phyloP scores from a whole-genome alignment of 30 jellyfish, hydroid and myxozoan species.

The Chrysaora quinquecirrha region DNA sequence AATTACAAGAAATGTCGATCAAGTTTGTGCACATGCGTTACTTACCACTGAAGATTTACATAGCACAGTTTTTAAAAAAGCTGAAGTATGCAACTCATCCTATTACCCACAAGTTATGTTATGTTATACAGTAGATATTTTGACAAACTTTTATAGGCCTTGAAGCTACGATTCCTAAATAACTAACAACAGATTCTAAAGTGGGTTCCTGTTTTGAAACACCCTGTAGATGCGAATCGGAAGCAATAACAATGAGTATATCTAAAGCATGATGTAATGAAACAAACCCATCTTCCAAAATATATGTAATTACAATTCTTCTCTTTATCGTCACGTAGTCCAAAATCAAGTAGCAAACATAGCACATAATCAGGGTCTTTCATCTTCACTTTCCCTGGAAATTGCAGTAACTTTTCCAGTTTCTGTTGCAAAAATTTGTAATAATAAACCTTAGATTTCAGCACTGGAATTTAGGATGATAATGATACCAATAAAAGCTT shows the following conservation, averaged over 20 bases:
- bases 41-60: too few species aligned
- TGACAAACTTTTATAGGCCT: not conserved
- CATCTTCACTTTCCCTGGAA: conserved; percentile 76
- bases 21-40: too few species aligned
- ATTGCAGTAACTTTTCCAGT: conserved; percentile 44
- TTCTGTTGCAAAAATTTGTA: conserved; percentile 23
- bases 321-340: not conserved
- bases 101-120: too few species aligned
- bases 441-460: not conserved
- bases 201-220: not conserved
- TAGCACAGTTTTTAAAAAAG: too few species aligned
- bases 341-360: conserved; percentile 60
- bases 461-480: not conserved
- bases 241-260: not conserved
- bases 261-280: too few species aligned
- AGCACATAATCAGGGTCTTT: conserved; percentile 55
- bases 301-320: conserved; percentile 40
- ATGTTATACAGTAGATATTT: too few species aligned
- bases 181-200: not conserved
- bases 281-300: conserved; percentile 80
- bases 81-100: too few species aligned
- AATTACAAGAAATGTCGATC: too few species aligned
- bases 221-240: not conserved
- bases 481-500: not conserved
- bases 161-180: not conserved